Conservation (phyloP, 2,113 vertebrate genomes). For the Notothenia rossii region DNA sequence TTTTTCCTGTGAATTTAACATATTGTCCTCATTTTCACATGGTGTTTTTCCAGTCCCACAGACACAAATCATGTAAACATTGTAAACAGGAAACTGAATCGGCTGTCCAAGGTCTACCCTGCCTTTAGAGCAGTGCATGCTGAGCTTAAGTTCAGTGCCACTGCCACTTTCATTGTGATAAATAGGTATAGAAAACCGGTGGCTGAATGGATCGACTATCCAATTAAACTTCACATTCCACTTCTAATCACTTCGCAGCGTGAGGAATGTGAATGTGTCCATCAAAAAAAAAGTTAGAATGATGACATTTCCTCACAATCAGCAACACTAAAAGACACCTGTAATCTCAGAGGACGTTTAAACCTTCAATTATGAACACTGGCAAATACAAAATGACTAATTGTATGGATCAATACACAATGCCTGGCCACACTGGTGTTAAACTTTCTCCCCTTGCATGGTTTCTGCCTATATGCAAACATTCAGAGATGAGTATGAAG, state of each 20-base stretch:
- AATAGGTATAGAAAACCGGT: background rate
- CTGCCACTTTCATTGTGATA: background rate
- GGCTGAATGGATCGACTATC: background rate
- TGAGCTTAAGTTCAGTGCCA: background rate
- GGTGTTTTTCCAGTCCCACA: background rate
- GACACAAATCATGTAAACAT: background rate
- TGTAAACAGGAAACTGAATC: background rate
- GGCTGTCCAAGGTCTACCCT: background rate
- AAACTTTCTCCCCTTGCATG: background rate
- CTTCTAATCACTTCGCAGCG: constrained; percentile 5
- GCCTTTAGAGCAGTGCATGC: background rate
- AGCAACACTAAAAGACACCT: background rate
- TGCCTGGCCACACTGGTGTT: background rate
- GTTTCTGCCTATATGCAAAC: background rate
- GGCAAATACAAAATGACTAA: constrained; percentile 14
- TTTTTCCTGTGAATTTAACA: background rate
- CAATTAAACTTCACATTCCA: background rate
- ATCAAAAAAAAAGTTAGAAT: background rate
- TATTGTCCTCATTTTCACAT: background rate
- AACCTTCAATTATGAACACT: background rate
- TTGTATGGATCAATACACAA: background rate
- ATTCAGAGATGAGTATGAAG: constrained; percentile 1
- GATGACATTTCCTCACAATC: background rate
- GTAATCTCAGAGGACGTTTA: background rate
- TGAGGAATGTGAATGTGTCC: background rate